Base-by-base conservation (phyloP, 1,140 invertebrate genomes). In the Dinoponera quadriceps region DNA sequence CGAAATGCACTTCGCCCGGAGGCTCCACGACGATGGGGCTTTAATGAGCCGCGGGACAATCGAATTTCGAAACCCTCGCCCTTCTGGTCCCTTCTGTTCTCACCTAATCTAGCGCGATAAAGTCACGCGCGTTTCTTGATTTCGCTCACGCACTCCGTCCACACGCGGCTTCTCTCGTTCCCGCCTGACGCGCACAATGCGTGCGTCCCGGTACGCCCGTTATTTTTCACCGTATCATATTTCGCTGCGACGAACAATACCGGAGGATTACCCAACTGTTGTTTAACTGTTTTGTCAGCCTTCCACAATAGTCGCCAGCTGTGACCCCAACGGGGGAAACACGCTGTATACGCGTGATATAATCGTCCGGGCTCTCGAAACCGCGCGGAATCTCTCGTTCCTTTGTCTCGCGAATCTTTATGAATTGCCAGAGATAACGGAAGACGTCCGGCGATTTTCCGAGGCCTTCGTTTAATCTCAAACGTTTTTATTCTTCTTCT, bases 41-140 rank as follows among this genome's bases (percentile, higher is more conserved):
- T 83, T 68, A 83, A 85, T 57, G 66, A 77, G 72, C 33, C 13
- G 29, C 69, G 80, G 29, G 83, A 87, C 63, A 88, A 84, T 88
- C 69, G 81, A 86, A 81, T 83, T 86, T 80, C 73, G 49, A 81
- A 84, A 87, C 60, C 14, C 11, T 33, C 25, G 13, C 69, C 68
- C 69, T 20, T 66, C 16, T 5, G 29, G 9, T 49, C 63, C 22
- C 55, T 51, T 20, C 18, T 55, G 1, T 20, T 22, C 73, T 44
- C 49, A 54, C 11, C 38, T 44, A 44, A 44, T 44, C 38, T 44
- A 29, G 27, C 51, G 27, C 11, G 44, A n/a, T n/a, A n/a, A 65
- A 77, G 57, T 82, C 69, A 71, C 54, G 66, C 57, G 29, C 22
- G 38, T 14, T 7, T 73, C 55, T 73, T 82, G 62, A 73, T 82